phyloP scores from a whole-genome alignment of 2,888 invertebrate genomes.

The Pardosa pseudoannulata region DNA sequence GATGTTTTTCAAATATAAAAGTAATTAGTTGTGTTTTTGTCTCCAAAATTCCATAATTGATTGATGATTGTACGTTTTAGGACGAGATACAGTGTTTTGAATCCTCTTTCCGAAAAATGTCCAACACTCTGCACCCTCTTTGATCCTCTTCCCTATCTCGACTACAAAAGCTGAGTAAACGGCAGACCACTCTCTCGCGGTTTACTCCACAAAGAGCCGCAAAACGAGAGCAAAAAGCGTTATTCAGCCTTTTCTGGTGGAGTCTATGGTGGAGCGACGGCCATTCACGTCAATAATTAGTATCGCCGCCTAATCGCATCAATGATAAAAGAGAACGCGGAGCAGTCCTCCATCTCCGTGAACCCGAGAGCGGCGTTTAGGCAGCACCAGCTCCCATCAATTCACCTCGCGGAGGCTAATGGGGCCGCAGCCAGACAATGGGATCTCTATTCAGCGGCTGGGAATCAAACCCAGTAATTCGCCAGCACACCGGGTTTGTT shows the following conservation, averaged over 20 bases:
- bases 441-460: constrained; percentile 51
- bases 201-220: constrained; percentile 47
- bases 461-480: constrained; percentile 70
- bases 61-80: too few species aligned
- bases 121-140: not conserved
- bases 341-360: constrained; percentile 38
- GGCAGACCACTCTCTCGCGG: constrained; percentile 44
- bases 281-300: constrained; percentile 68
- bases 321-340: constrained; percentile 58
- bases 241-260: constrained; percentile 39
- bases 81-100: too few species aligned
- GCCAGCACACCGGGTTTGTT: constrained; percentile 60
- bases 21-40: too few species aligned
- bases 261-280: constrained; percentile 54
- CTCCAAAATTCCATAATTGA: too few species aligned
- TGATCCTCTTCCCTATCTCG: not conserved
- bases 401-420: constrained; percentile 63
- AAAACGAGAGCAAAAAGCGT: constrained; percentile 55
- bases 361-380: constrained; percentile 51
- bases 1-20: too few species aligned
- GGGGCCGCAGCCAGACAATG: constrained; percentile 52
- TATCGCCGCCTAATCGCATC: constrained; percentile 70
- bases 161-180: constrained; percentile 45
- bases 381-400: constrained; percentile 37
- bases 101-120: too few species aligned